Conservation (phyloP, 2,113 vertebrate genomes). For the Bettongia penicillata region DNA sequence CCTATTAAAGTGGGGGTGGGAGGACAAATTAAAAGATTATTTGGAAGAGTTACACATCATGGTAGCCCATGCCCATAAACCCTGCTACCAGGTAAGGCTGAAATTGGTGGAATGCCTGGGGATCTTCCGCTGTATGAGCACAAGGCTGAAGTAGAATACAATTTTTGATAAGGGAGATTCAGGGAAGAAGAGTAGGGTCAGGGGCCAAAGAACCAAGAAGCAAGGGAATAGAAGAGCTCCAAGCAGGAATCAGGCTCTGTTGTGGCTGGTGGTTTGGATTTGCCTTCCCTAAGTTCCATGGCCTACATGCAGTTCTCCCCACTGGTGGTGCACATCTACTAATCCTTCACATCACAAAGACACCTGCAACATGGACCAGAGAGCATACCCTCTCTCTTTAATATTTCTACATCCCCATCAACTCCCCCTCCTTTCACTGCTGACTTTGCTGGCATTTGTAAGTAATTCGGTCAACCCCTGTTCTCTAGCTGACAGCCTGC, state of each 20-base stretch:
- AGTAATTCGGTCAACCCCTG: conserved; percentile 45
- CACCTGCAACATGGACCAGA: neutral
- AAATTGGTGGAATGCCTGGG: neutral
- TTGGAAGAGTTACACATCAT: neutral
- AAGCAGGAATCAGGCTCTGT: neutral
- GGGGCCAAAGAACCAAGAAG: neutral
- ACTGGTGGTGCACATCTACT: neutral
- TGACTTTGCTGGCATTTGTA: conserved; percentile 47
- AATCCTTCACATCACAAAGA: neutral
- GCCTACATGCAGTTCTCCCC: neutral
- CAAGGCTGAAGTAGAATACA: neutral
- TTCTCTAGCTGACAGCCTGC: neutral
- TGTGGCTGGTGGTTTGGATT: neutral
- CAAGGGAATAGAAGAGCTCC: neutral
- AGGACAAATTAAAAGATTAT: conserved; percentile 47
- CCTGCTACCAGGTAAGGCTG: neutral
- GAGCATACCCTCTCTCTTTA: neutral
- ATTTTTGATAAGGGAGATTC: neutral
- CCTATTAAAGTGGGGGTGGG: conserved; percentile 26
- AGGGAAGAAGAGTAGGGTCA: neutral
- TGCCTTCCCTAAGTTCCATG: neutral
- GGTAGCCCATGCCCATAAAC: neutral
- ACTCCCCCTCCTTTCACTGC: conserved; percentile 12
- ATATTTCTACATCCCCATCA: neutral
- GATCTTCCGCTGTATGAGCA: neutral